Conservation (phyloP, 2,797 vertebrate species). For the Tachyglossus aculeatus region DNA sequence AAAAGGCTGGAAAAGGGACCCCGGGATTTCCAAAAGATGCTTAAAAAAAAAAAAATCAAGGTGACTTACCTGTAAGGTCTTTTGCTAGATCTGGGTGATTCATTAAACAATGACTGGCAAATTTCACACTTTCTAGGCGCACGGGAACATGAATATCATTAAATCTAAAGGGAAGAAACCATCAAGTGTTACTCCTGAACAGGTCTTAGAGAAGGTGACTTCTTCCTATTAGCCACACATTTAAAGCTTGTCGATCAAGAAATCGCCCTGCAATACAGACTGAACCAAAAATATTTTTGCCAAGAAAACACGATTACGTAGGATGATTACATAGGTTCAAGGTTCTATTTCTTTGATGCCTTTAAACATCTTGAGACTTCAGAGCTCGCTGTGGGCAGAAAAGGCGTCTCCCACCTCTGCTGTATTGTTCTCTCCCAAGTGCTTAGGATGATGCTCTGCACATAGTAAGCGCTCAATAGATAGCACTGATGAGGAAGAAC, state of each 20-base stretch:
- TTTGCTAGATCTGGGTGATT: conserved; percentile 97
- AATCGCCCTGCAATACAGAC: not conserved
- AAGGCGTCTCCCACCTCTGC: too few species aligned
- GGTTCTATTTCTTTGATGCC: too few species aligned
- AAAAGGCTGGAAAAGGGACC: too few species aligned
- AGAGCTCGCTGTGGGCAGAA: too few species aligned
- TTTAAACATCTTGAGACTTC: too few species aligned
- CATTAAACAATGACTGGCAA: conserved; percentile 99
- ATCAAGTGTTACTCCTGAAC: conserved; percentile 62
- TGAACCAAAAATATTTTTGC: conserved; percentile 5
- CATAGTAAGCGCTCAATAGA: too few species aligned
- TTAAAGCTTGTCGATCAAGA: not conserved
- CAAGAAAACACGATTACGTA: too few species aligned
- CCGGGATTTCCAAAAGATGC: too few species aligned
- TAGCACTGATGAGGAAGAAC: too few species aligned
- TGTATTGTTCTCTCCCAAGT: too few species aligned
- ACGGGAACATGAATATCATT: conserved; percentile 99
- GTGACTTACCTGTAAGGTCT: conserved; percentile 91
- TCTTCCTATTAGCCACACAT: conserved; percentile 5
- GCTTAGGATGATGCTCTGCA: too few species aligned
- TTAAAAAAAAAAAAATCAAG: not conserved
- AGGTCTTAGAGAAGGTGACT: conserved; percentile 15
- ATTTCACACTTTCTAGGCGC: conserved; percentile 98
- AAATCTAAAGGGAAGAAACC: conserved; percentile 80
- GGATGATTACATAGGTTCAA: too few species aligned